phyloP scores from a whole-genome alignment of 2,888 invertebrate genomes.

The Prosopocoilus inquinatus region DNA sequence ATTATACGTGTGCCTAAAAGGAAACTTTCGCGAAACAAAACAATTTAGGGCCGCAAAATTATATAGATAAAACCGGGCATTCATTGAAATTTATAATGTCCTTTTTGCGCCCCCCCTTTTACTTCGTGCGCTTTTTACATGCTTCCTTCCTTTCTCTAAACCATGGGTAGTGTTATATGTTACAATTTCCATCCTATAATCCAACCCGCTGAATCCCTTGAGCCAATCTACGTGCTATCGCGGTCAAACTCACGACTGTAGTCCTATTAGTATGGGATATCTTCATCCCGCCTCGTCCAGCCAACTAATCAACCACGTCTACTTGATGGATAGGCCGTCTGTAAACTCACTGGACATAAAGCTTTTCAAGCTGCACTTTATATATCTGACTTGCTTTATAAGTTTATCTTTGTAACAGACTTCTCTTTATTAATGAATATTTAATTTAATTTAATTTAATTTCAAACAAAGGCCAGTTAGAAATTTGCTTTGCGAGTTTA shows the following conservation, averaged over 20 bases:
- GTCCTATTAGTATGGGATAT: slow-evolving; percentile 20
- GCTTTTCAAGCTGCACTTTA: too few species aligned
- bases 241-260: slow-evolving; percentile 23
- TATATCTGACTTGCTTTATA: too few species aligned
- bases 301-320: slow-evolving; percentile 25
- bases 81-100: slow-evolving; percentile 16
- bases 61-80: slow-evolving; percentile 12
- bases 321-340: slow-evolving; percentile 24
- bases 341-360: too few species aligned
- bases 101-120: slow-evolving; percentile 9
- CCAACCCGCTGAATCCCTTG: slow-evolving; percentile 23
- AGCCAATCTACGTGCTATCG: slow-evolving; percentile 27
- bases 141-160: slow-evolving; percentile 19
- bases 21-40: slow-evolving; percentile 1
- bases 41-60: slow-evolving; percentile 13
- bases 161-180: slow-evolving; percentile 29
- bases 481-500: too few species aligned
- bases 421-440: too few species aligned
- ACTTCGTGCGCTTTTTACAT: slow-evolving; percentile 36
- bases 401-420: too few species aligned
- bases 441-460: too few species aligned
- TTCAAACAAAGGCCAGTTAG: too few species aligned
- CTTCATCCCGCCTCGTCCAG: slow-evolving; percentile 18
- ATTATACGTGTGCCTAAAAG: too few species aligned
- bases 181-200: slow-evolving; percentile 25